phyloP scores from a whole-genome alignment of 2,888 invertebrate species.

The Drosophila villosipedis region DNA sequence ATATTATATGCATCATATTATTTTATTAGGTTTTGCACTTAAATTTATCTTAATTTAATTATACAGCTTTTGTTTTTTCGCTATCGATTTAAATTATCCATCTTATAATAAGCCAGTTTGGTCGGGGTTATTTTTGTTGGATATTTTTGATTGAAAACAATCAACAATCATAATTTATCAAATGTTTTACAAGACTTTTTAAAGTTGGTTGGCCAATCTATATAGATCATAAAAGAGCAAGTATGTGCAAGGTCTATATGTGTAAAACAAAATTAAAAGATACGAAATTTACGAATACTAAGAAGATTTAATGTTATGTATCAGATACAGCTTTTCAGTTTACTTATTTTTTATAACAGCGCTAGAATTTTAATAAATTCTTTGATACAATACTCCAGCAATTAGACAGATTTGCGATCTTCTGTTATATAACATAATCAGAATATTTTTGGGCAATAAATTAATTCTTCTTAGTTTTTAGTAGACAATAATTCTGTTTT shows the following conservation, averaged over 20 bases:
- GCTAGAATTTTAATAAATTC: background rate
- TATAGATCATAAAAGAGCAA: slow-evolving; percentile 14
- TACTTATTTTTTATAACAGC: background rate
- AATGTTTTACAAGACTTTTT: slow-evolving; percentile 32
- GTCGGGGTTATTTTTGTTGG: background rate
- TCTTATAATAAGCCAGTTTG: slow-evolving; percentile 26
- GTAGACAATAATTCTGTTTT: slow-evolving; percentile 2
- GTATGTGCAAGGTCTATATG: slow-evolving; percentile 18
- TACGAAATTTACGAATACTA: slow-evolving; percentile 2
- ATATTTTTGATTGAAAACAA: slow-evolving; percentile 34
- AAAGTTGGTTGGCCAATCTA: slow-evolving; percentile 2
- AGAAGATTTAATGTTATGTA: slow-evolving; percentile 6
- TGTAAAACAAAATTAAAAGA: background rate
- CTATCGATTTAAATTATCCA: slow-evolving; percentile 20
- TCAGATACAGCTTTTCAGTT: background rate
- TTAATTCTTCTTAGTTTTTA: slow-evolving; percentile 1
- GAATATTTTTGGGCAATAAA: background rate
- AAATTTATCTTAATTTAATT: slow-evolving; percentile 23
- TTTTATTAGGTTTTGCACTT: slow-evolving; percentile 25
- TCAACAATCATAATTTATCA: slow-evolving; percentile 28
- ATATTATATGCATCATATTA: background rate
- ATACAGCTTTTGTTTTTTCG: slow-evolving; percentile 20
- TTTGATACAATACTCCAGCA: background rate
- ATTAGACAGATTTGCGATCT: background rate
- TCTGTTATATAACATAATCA: background rate